Evolutionary conservation across 2,113 vertebrate species (phyloP).

Genomic region (Pteropus alecto): DNA sequence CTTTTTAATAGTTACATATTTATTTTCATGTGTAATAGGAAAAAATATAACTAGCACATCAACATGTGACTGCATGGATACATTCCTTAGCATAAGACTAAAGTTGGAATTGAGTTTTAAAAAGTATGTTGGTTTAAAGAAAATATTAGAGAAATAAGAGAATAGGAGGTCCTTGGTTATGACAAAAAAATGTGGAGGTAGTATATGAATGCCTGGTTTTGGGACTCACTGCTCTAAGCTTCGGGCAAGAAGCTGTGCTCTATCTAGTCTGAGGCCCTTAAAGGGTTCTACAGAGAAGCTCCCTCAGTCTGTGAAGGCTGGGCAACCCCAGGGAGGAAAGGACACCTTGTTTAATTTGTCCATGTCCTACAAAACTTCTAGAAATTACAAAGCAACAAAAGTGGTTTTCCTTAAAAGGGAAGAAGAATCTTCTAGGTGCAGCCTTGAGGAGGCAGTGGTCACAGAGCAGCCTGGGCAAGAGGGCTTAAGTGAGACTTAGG

Average conservation of each 20-base stretch:
- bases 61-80: neutral
- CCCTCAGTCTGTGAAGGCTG: rapidly evolving
- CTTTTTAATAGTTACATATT: neutral
- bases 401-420: neutral
- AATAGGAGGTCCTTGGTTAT: neutral
- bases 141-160: neutral
- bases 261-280: neutral
- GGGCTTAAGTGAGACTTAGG: rapidly evolving
- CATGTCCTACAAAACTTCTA: neutral
- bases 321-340: neutral
- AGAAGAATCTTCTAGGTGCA: neutral
- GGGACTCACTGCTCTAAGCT: neutral
- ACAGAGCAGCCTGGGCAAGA: neutral
- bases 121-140: neutral
- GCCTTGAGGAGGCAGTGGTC: neutral
- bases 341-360: neutral
- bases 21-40: neutral
- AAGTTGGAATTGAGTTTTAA: neutral
- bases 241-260: neutral
- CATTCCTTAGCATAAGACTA: neutral
- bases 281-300: neutral
- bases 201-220: rapidly evolving
- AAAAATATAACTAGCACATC: neutral
- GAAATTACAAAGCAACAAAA: neutral
- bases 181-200: neutral